Conservation (phyloP, 2,888 invertebrate species). For the Cerceris ruficornis region DNA sequence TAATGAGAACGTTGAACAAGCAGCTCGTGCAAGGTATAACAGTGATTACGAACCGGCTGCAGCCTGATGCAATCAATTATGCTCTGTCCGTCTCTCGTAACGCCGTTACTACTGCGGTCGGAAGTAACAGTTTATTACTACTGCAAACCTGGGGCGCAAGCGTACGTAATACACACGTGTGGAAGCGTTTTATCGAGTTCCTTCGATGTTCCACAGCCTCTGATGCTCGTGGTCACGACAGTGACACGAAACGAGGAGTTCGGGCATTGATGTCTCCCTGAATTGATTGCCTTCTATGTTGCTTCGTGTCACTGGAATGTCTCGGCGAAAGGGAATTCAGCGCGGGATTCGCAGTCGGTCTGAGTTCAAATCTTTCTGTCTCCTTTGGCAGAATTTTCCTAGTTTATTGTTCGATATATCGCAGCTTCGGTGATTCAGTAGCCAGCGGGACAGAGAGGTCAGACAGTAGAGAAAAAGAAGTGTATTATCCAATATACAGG, state of each 20-base stretch:
- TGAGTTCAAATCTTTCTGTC: not conserved
- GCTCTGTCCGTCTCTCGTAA: constrained; percentile 49
- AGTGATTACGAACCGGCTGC: constrained; percentile 35
- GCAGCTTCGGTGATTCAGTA: too few relatives aligned
- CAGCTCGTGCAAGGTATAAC: constrained; percentile 21
- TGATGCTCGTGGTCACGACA: not conserved
- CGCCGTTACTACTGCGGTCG: constrained; percentile 61
- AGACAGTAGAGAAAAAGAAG: too few relatives aligned
- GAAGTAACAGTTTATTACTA: constrained; percentile 65
- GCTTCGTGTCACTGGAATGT: constrained; percentile 1
- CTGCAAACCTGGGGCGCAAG: constrained; percentile 52
- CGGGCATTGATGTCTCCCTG: constrained; percentile 70
- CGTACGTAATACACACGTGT: constrained; percentile 18
- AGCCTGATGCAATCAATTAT: constrained; percentile 54
- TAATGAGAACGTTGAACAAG: not conserved
- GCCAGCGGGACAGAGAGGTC: too few relatives aligned
- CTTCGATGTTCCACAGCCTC: constrained; percentile 7
- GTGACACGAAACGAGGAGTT: constrained; percentile 25
- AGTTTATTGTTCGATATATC: too few relatives aligned
- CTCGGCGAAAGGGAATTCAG: not conserved
- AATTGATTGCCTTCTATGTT: constrained; percentile 4
- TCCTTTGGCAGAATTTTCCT: not conserved
- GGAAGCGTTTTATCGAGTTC: constrained; percentile 13
- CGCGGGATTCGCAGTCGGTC: not conserved
- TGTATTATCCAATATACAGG: too few relatives aligned